Conservation (phyloP, 2,113 vertebrate species). For the Trinectes maculatus region DNA sequence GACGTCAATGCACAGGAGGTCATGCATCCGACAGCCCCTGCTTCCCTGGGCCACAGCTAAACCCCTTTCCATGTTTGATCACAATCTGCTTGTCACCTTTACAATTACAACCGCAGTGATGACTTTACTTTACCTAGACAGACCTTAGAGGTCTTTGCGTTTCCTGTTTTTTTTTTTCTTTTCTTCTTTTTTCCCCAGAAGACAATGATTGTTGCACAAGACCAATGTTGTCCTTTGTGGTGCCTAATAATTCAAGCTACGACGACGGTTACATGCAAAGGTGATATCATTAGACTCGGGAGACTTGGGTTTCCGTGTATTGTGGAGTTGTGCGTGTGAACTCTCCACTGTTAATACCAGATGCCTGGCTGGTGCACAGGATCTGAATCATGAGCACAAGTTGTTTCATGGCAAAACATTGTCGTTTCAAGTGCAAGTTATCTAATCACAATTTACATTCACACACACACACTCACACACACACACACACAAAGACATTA, state of each 20-base stretch:
- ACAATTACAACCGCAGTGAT: background rate
- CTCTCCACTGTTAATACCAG: constrained; percentile 28
- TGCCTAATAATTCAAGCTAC: constrained; percentile 25
- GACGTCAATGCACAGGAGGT: constrained; percentile 64
- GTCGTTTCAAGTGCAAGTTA: constrained; percentile 13
- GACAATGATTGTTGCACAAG: constrained; percentile 12
- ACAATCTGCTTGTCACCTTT: constrained; percentile 10
- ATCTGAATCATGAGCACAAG: constrained; percentile 64
- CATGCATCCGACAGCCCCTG: constrained; percentile 26
- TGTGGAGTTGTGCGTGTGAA: constrained; percentile 60
- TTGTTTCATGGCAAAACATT: constrained; percentile 60
- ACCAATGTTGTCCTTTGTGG: constrained; percentile 6
- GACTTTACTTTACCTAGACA: constrained; percentile 9
- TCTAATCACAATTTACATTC: background rate
- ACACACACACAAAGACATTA: background rate
- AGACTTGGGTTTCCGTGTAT: constrained; percentile 66
- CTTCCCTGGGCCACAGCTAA: background rate
- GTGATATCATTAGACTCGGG: constrained; percentile 57
- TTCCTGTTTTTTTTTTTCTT: constrained; percentile 9
- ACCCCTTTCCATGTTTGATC: background rate
- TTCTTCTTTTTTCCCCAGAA: constrained; percentile 20
- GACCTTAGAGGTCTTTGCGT: constrained; percentile 5
- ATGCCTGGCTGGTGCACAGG: constrained; percentile 45
- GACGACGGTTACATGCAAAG: constrained; percentile 29
- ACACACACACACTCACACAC: background rate